Percentiles rank a stretch among this genome's conserved stretches.
These are phyloP conservation scores for Drosophila mulleri DNA, from an alignment of 2,888 invertebrate species.

Conservation along the genomic window DNA sequence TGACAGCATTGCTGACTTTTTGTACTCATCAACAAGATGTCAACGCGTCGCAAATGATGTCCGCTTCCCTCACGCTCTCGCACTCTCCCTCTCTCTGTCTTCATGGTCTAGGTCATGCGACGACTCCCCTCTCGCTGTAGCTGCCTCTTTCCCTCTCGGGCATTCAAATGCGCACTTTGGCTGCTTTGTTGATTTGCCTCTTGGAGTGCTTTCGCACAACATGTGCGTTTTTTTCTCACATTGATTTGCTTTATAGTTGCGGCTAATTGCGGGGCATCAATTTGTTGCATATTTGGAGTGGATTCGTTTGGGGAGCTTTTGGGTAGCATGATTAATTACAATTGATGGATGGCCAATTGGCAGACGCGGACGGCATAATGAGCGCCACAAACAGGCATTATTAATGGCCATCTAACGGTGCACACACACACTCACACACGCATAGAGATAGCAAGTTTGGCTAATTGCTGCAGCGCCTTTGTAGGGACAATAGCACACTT, in stretches of 20 bases:
- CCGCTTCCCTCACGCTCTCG: slow-evolving; percentile 31
- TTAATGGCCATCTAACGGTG: slow-evolving; percentile 63
- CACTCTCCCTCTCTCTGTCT: background rate
- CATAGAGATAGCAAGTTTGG: slow-evolving; percentile 11
- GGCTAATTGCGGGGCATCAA: slow-evolving; percentile 57
- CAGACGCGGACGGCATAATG: slow-evolving; percentile 61
- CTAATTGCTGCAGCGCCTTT: slow-evolving; percentile 65
- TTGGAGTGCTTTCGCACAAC: slow-evolving; percentile 17
- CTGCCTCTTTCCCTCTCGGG: background rate
- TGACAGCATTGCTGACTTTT: slow-evolving; percentile 55
- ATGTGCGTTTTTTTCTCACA: slow-evolving; percentile 50
- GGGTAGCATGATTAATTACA: slow-evolving; percentile 79
- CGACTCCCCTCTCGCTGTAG: background rate
- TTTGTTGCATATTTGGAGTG: slow-evolving; percentile 57
- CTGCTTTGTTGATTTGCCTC: slow-evolving; percentile 3
- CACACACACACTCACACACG: slow-evolving; percentile 25
- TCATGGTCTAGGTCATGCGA: slow-evolving; percentile 66
- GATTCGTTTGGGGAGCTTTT: slow-evolving; percentile 53
- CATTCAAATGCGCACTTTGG: slow-evolving; percentile 33
- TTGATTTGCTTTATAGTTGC: slow-evolving; percentile 32
- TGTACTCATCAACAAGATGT: slow-evolving; percentile 64
- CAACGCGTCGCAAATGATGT: slow-evolving; percentile 64
- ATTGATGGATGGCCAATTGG: slow-evolving; percentile 80
- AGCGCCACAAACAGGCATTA: slow-evolving; percentile 60
- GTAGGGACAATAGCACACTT: slow-evolving; percentile 33